These are phyloP conservation scores for Mustela nigripes DNA, from an alignment of 2,113 vertebrate genomes.

Conservation along the genomic window DNA sequence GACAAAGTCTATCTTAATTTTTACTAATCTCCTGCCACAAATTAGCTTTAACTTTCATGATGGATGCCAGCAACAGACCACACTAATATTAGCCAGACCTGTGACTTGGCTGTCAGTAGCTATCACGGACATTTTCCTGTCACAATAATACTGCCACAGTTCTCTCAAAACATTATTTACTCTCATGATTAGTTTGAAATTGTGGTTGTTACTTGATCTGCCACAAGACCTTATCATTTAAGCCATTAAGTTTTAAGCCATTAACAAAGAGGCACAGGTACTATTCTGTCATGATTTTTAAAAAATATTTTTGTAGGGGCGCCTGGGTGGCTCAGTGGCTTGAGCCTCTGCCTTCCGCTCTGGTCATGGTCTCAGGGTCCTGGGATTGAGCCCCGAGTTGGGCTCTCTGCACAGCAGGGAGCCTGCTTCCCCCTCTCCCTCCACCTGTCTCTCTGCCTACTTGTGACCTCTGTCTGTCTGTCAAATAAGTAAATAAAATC, in stretches of 20 bases:
- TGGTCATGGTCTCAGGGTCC: too few species aligned
- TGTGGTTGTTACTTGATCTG: neutral
- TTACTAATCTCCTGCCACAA: conserved; percentile 20
- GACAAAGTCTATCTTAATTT: conserved; percentile 26
- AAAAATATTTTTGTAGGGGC: neutral
- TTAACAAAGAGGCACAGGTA: conserved; percentile 8
- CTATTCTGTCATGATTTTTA: conserved; percentile 1
- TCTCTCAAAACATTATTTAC: neutral
- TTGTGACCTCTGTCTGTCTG: too few species aligned
- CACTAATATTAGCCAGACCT: neutral
- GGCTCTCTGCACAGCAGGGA: too few species aligned
- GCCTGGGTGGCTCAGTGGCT: too few species aligned
- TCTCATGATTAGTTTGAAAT: neutral
- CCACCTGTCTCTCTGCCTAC: too few species aligned
- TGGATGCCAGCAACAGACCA: neutral
- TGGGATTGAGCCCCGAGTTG: too few species aligned
- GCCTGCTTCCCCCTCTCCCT: too few species aligned
- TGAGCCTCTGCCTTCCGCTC: too few species aligned
- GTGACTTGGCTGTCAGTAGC: neutral
- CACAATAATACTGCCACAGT: neutral
- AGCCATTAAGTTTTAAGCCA: neutral
- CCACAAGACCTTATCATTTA: neutral
- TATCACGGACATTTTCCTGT: conserved; percentile 35
- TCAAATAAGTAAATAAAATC: too few species aligned
- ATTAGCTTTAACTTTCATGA: conserved; percentile 5